These are phyloP conservation scores for Girardinus metallicus DNA, from an alignment of 2,797 vertebrate species.

Conservation along the genomic window DNA sequence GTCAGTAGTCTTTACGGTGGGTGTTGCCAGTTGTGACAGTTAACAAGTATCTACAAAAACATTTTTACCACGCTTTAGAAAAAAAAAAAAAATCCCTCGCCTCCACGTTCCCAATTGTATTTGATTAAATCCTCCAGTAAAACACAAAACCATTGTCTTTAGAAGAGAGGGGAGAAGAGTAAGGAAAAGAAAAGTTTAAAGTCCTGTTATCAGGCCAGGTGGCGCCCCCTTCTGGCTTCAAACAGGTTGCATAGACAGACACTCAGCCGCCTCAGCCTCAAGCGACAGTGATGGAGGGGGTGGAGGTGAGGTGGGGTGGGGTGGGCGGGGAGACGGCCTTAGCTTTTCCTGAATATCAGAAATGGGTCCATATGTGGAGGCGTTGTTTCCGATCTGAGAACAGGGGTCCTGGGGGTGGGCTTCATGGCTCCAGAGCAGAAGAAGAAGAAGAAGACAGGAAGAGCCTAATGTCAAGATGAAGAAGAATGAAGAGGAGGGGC, in stretches of 20 bases:
- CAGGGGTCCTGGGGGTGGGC: slow-evolving; percentile 67
- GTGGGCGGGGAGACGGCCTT: slow-evolving; percentile 75
- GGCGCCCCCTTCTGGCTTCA: slow-evolving; percentile 86
- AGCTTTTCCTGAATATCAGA: slow-evolving; percentile 97
- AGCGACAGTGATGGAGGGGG: slow-evolving; percentile 89
- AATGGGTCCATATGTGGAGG: slow-evolving; percentile 80
- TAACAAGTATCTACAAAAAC: slow-evolving; percentile 94
- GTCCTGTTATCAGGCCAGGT: slow-evolving; percentile 85
- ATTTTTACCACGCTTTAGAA: slow-evolving; percentile 73
- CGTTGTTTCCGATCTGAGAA: slow-evolving; percentile 44
- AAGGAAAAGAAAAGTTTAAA: slow-evolving; percentile 61
- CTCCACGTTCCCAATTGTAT: slow-evolving; percentile 55
- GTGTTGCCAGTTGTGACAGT: slow-evolving; percentile 94
- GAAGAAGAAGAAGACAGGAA: slow-evolving; percentile 50
- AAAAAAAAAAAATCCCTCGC: slow-evolving; percentile 65
- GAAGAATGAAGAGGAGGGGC: slow-evolving; percentile 95
- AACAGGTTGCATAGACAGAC: slow-evolving; percentile 98
- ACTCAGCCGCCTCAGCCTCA: slow-evolving; percentile 89
- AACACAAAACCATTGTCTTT: slow-evolving; percentile 84
- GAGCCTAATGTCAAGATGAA: slow-evolving; percentile 94
- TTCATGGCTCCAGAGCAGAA: slow-evolving; percentile 84
- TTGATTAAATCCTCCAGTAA: slow-evolving; percentile 83
- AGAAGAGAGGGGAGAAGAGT: slow-evolving; percentile 18
- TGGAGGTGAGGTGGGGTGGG: slow-evolving; percentile 76
- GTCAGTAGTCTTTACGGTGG: slow-evolving; percentile 96